Conservation (phyloP, 2,113 vertebrate genomes). For the Chaetops frenatus region DNA sequence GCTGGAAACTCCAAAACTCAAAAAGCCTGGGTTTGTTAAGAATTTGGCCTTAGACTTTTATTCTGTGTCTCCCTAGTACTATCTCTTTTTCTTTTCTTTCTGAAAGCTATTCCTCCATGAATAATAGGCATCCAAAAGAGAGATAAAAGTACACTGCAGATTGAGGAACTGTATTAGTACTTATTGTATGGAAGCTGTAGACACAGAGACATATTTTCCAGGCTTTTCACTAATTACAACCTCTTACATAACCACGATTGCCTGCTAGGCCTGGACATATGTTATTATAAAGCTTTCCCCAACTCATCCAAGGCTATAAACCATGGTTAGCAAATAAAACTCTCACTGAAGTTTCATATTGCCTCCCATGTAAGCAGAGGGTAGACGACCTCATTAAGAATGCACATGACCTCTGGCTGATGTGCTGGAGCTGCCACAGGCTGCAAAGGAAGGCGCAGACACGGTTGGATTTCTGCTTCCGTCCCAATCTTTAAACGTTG, state of each 20-base stretch:
- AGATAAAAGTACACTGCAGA: not conserved
- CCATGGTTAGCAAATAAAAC: not conserved
- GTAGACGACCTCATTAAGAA: constrained; percentile 17
- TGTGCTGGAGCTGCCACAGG: not conserved
- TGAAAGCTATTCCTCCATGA: not conserved
- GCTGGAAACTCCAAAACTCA: not conserved
- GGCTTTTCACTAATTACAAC: not conserved
- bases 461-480: constrained; percentile 45
- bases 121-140: not conserved
- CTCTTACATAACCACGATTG: not conserved
- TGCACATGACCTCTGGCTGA: constrained; percentile 30
- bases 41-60: not conserved
- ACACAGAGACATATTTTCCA: not conserved
- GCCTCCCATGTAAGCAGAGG: not conserved
- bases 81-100: not conserved
- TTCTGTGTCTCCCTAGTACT: not conserved
- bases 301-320: not conserved
- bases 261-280: not conserved
- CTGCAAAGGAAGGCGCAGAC: not conserved
- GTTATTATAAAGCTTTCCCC: not conserved
- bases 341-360: not conserved
- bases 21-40: not conserved
- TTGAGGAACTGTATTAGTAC: not conserved
- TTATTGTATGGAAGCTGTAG: not conserved
- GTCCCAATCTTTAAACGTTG: constrained; percentile 19